phyloP scores from a whole-genome alignment of 2,113 vertebrate genomes.

The Oreochromis tanganicae region DNA sequence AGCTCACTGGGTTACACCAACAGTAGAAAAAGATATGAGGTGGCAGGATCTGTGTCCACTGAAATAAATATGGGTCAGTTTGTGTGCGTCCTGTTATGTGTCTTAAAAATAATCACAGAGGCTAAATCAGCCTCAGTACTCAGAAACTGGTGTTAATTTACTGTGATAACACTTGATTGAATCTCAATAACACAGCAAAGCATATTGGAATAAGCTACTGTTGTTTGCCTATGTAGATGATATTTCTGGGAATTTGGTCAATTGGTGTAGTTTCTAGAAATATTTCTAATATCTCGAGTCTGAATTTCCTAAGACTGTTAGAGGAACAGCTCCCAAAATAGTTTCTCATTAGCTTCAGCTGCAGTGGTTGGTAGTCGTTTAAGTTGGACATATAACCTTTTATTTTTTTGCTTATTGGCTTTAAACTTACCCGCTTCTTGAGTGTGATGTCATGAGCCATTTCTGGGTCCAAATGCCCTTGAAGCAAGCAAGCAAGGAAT shows the following conservation, averaged over 20 bases:
- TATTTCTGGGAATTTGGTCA: neutral
- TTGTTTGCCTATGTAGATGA: neutral
- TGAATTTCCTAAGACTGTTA: neutral
- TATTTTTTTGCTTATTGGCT: neutral
- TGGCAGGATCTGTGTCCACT: neutral
- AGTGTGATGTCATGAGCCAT: neutral
- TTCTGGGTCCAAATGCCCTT: neutral
- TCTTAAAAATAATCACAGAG: neutral
- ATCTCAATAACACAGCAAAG: neutral
- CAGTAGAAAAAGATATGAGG: neutral
- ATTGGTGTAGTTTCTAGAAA: neutral
- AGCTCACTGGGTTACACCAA: neutral
- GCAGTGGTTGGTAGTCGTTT: fast-evolving
- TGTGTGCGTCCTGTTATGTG: neutral
- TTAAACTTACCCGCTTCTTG: neutral
- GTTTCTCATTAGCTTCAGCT: neutral
- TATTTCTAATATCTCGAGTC: neutral
- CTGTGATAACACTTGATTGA: neutral
- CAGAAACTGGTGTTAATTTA: neutral
- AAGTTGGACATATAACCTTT: neutral
- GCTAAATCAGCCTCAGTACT: neutral
- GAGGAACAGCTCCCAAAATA: neutral
- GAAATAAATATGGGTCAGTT: neutral
- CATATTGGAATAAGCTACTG: neutral
- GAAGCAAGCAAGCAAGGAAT: neutral